Percentiles rank a stretch among this genome's conserved stretches.
phyloP scores from a whole-genome alignment of 1,140 invertebrate genomes.

The Heliconius hermathena region DNA sequence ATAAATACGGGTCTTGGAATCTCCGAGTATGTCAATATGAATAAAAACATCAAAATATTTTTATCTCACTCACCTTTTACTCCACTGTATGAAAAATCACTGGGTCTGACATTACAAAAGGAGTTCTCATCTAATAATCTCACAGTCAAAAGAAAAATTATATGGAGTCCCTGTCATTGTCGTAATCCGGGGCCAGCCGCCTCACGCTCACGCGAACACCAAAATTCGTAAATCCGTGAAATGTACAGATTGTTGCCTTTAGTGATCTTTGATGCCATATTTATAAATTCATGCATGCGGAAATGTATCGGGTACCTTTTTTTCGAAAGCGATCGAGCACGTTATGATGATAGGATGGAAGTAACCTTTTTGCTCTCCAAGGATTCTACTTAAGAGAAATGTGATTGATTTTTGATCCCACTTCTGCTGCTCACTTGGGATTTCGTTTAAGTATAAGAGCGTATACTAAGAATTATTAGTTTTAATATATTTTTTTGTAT shows the following conservation, averaged over 20 bases:
- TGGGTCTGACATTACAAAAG: constrained; percentile 38
- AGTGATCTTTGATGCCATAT: constrained; percentile 29
- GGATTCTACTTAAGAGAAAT: constrained; percentile 5
- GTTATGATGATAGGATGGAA: constrained; percentile 11
- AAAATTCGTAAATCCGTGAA: constrained; percentile 64
- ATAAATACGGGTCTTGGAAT: no score
- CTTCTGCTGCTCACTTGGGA: not conserved
- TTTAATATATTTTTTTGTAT: not conserved
- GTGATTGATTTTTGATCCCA: not conserved
- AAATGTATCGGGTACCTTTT: constrained; percentile 31
- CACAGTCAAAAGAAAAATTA: constrained; percentile 41
- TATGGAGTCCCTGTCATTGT: constrained; percentile 48
- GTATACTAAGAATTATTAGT: not conserved
- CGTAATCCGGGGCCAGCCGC: constrained; percentile 44
- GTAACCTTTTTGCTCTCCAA: constrained; percentile 9
- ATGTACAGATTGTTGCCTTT: constrained; percentile 51
- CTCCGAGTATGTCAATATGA: no score
- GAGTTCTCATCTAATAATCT: constrained; percentile 37
- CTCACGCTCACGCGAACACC: constrained; percentile 55
- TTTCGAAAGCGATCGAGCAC: constrained; percentile 9
- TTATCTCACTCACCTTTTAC: not conserved
- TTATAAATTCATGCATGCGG: constrained; percentile 24
- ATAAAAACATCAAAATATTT: not conserved
- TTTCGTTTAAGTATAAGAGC: not conserved
- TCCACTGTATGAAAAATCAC: not conserved